Conservation (phyloP, 2,797 vertebrate species). For the Gymnoscopelus braueri region DNA sequence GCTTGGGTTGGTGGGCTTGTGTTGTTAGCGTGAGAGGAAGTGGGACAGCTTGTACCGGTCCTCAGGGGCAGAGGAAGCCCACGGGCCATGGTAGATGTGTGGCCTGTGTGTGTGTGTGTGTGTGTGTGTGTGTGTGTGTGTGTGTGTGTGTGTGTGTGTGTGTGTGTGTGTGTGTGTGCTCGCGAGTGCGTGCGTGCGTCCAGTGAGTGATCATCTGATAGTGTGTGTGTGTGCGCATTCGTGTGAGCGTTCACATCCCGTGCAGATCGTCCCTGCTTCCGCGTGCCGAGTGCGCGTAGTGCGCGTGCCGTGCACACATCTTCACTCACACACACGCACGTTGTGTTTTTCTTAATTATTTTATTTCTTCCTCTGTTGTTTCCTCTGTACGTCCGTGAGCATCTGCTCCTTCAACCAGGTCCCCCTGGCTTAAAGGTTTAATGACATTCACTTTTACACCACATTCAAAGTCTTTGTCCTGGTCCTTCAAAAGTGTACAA, state of each 20-base stretch:
- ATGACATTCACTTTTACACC: too few relatives aligned
- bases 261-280: too few relatives aligned
- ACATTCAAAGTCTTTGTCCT: too few relatives aligned
- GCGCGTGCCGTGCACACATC: too few relatives aligned
- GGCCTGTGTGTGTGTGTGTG: neutral
- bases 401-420: slow-evolving; percentile 82
- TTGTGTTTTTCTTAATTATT: too few relatives aligned
- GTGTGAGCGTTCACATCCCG: slow-evolving; percentile 10
- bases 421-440: slow-evolving; percentile 80
- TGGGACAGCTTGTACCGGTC: slow-evolving; percentile 3
- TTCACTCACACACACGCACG: too few relatives aligned
- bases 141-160: neutral
- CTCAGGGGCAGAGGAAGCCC: slow-evolving; percentile 6
- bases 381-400: slow-evolving; percentile 80
- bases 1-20: slow-evolving; percentile 3
- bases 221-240: neutral
- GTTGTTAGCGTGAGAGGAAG: slow-evolving; percentile 5
- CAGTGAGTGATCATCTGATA: neutral
- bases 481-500: too few relatives aligned
- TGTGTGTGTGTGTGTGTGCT: neutral
- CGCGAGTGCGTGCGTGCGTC: slow-evolving; percentile 2
- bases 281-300: too few relatives aligned
- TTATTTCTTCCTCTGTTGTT: slow-evolving; percentile 16
- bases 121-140: neutral
- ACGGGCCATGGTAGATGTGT: neutral